Base-by-base conservation (phyloP, 2,113 vertebrate species). In the Eubucco bourcierii region DNA sequence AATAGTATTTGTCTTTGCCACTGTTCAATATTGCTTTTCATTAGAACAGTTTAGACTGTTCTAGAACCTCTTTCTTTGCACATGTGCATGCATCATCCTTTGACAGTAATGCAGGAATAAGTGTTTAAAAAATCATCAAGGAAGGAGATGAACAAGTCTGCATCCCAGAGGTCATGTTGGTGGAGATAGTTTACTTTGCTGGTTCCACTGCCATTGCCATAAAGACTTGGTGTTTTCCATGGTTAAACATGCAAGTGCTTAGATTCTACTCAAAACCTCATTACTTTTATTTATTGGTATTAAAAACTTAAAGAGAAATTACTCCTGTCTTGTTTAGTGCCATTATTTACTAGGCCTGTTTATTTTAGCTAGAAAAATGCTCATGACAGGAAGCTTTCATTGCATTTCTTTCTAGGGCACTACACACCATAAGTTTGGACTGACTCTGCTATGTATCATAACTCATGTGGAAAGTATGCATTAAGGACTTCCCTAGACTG, bases 291-390 rank as follows among this genome's bases (percentile, higher is more conserved):
- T 84, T 80, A 95, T 64, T 64, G 41, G 47, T 75, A 87, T 41
- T 95, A 91, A 91, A 93, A 71, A 53, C 7, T 59, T 27, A 61
- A 87, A 90, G 75, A 84, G 92, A 86, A 95, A 90, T 81, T 87
- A 71, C 19, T 80, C 27, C 65, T 87, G 64, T 68, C 61, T 91
- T 84, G 5, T 74, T 94, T 83, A 75, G 84, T 91, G 47, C 37
- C 20, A 24, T 87, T 41, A 80, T 68, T 89, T 75, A 63, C 64
- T 61, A 64, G 46, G 61, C 47, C 82, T 89, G 44, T 92, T 92
- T 90, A 83, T 58, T 80, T 85, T 39, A 87, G 61, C 41, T 85
- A 52, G 47, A 85, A 78, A 89, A 87, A 90, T 39, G 37, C 14
- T 90, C 10, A 33, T 29, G 33, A 31, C 31, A 80, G 52, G 33